Base-by-base conservation (phyloP, 2,797 vertebrate species). In the Emydoidea blandingii region DNA sequence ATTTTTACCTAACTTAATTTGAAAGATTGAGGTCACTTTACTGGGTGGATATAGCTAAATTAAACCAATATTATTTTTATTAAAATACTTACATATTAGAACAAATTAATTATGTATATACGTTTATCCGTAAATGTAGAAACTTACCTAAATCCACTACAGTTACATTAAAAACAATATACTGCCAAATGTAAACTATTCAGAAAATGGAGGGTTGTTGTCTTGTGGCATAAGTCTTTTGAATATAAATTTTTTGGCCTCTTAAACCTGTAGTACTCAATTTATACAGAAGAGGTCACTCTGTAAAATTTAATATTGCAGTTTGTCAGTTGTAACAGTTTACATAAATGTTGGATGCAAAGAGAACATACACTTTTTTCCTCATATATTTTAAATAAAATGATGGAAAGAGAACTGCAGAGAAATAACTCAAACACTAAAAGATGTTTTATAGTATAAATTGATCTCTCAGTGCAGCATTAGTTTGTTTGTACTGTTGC, bases 41-140 rank as follows among this genome's bases (percentile, higher is more conserved):
- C 0, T 0, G 2, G 50, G 9, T 31, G 79, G 37, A 1, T 68
- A 34, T 12, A 0, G 0, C 49, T 34, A 18, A 53, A n/a, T 85
- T n/a, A 3, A 41, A 12, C 12, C 56, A 57, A 29, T 31, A 8
- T 5, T 5, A 25, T 23, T 12, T 31, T 82, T 62, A 2, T 31
- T 52, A 31, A n/a, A 79, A 18, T 57, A 27, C 44, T 44, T 44
- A 8, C 44, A 44, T 44, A 44, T 44, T 44, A 44, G 44, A 44
- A 44, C 44, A 44, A 44, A 44, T 44, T 44, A 44, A 44, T 44
- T 44, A 44, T 79, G 59, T 3, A 8, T 2, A 3, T 0, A 0
- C 8, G 4, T 23, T 0, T 4, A 12, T 2, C 2, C 15, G 27
- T 37, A 59, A 37, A 83, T 56, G 86, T 9, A 0, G 4, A 11